Percentiles rank a stretch among this genome's conserved stretches.
Conservation (phyloP, 23 tunicate species). For the Ciona savignyi region DNA sequence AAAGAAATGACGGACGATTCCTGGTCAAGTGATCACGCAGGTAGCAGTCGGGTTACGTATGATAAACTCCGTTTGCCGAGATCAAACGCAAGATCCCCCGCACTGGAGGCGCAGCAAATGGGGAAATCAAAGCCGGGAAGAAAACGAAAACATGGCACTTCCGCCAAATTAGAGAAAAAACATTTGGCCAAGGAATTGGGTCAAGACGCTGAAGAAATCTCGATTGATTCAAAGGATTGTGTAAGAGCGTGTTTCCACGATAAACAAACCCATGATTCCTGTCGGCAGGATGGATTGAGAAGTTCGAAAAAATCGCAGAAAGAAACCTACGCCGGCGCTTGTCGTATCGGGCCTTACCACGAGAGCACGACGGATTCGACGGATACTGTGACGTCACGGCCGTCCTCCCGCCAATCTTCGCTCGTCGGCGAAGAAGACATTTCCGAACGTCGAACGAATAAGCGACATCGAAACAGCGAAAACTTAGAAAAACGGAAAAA, state of each 20-base stretch:
- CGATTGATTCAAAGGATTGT: too few species aligned
- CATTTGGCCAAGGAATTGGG: too few species aligned
- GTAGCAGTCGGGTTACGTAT: constrained; percentile 5
- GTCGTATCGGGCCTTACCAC: neutral
- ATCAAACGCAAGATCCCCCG: constrained; percentile 48
- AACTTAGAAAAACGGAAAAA: neutral
- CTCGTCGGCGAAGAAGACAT: neutral
- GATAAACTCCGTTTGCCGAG: constrained; percentile 44
- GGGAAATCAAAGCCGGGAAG: constrained; percentile 8
- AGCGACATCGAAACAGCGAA: neutral
- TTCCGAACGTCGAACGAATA: neutral
- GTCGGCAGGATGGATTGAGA: neutral
- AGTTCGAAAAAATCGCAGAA: neutral
- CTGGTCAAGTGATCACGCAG: neutral
- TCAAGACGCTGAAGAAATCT: too few species aligned
- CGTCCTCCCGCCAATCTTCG: neutral
- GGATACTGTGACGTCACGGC: neutral
- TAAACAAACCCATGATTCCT: too few species aligned
- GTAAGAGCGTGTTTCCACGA: too few species aligned
- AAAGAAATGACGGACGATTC: too few species aligned
- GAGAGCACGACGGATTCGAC: neutral
- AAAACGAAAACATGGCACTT: constrained; percentile 16
- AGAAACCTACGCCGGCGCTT: neutral
- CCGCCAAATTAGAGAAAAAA: too few species aligned
- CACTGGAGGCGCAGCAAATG: constrained; percentile 34